phyloP scores from a whole-genome alignment of 2,888 invertebrate species.

The Melanargia galathea region DNA sequence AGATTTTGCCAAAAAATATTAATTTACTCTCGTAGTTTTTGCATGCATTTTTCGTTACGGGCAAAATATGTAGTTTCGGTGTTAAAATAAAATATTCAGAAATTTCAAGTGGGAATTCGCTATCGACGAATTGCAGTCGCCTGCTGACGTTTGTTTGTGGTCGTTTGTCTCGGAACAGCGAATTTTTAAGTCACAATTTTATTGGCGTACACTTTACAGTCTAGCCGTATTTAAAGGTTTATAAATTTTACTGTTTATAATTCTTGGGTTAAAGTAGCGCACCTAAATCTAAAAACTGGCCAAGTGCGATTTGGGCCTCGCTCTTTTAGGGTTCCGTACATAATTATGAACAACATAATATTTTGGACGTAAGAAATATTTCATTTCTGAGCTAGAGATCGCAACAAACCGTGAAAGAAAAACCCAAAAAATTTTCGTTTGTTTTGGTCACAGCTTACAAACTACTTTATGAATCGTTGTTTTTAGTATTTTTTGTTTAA shows the following conservation, averaged over 20 bases:
- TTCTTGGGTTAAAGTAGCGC: not conserved
- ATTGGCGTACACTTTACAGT: slow-evolving; percentile 17
- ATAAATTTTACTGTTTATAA: slow-evolving; percentile 9
- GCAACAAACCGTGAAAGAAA: no score
- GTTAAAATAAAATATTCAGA: slow-evolving; percentile 43
- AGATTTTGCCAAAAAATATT: not conserved
- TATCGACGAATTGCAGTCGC: slow-evolving; percentile 44
- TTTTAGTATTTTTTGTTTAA: no score
- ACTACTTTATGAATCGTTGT: no score
- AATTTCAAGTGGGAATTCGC: slow-evolving; percentile 38
- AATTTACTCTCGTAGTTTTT: slow-evolving; percentile 11
- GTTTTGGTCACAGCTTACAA: no score
- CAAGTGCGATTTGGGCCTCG: no score
- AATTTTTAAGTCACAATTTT: slow-evolving; percentile 33
- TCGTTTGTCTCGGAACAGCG: slow-evolving; percentile 34
- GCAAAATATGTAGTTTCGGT: slow-evolving; percentile 33
- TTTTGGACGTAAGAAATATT: no score
- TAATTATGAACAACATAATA: no score
- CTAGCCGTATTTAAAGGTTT: slow-evolving; percentile 24
- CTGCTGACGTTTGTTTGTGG: slow-evolving; percentile 36
- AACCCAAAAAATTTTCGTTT: no score
- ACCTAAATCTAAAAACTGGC: not conserved
- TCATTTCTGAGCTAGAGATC: no score
- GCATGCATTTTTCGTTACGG: not conserved
- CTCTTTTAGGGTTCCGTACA: no score